A percentile compares a stretch with the other conserved stretches of the same genome.
Evolutionary conservation across 2,888 invertebrate genomes (phyloP).

Genomic region (Morpho helenor): DNA sequence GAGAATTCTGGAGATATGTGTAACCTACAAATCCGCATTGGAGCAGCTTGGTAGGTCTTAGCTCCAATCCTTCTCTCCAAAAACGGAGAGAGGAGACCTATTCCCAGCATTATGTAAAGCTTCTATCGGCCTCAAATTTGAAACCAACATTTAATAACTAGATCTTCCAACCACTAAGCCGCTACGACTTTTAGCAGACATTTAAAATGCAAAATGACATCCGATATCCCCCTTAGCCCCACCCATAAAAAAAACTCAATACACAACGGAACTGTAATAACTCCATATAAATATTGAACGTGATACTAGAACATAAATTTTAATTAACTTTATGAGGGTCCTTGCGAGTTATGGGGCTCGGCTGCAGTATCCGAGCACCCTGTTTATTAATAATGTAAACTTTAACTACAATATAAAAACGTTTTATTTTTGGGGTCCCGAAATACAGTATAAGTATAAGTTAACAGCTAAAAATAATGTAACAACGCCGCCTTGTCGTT

Average conservation of each 20-base stretch:
- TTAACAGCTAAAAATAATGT: no score
- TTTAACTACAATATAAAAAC: background rate
- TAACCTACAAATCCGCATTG: no score
- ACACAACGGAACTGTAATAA: background rate
- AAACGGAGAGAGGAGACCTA: no score
- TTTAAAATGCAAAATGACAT: background rate
- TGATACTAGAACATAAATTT: constrained; percentile 29
- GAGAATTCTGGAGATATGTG: no score
- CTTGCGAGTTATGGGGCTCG: constrained; percentile 28
- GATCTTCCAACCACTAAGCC: no score
- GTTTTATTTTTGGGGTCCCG: constrained; percentile 8
- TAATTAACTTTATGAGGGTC: constrained; percentile 31
- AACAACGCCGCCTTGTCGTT: no score
- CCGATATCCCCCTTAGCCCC: background rate
- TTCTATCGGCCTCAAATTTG: no score
- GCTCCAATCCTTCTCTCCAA: no score
- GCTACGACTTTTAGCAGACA: no score
- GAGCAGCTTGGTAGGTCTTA: no score
- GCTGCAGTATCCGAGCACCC: constrained; percentile 18
- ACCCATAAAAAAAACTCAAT: background rate
- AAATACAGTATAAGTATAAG: constrained; percentile 12
- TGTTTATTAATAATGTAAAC: constrained; percentile 20
- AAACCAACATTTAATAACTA: no score
- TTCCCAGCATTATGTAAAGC: no score
- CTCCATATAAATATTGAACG: constrained; percentile 26